Conservation (phyloP, 2,888 invertebrate species). For the Xanthia togata region DNA sequence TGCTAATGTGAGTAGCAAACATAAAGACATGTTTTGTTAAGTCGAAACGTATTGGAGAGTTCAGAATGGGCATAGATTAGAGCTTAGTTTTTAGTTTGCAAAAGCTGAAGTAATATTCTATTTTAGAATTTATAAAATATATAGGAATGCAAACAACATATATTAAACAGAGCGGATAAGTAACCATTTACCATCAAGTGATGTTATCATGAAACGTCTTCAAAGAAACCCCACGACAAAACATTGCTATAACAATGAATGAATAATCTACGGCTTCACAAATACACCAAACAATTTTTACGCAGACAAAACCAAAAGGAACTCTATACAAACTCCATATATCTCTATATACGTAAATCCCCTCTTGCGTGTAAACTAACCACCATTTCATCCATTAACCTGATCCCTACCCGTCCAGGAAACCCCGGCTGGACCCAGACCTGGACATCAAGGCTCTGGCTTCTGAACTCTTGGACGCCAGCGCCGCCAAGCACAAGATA, state of each 20-base stretch:
- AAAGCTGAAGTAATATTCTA: background rate
- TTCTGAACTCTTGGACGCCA: constrained; percentile 91
- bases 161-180: background rate
- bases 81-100: background rate
- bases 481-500: constrained; percentile 94
- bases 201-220: background rate
- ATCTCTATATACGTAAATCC: constrained; percentile 20
- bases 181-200: constrained; percentile 45
- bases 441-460: constrained; percentile 88
- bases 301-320: background rate
- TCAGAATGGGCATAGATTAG: background rate
- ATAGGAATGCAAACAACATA: background rate
- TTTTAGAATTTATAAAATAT: background rate
- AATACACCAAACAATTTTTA: background rate
- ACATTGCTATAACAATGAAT: background rate
- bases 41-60: background rate
- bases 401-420: constrained; percentile 84
- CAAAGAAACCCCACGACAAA: background rate
- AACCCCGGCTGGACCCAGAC: constrained; percentile 88
- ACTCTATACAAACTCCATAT: constrained; percentile 1
- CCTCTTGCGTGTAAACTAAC: constrained; percentile 65
- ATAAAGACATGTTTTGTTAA: background rate
- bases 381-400: constrained; percentile 69
- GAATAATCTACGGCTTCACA: background rate
- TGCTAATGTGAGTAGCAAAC: background rate